Percentiles rank a stretch among this genome's conserved stretches.
These are phyloP conservation scores for Pandemis cinnamomeana DNA, from an alignment of 2,888 invertebrate species.

Conservation along the genomic window DNA sequence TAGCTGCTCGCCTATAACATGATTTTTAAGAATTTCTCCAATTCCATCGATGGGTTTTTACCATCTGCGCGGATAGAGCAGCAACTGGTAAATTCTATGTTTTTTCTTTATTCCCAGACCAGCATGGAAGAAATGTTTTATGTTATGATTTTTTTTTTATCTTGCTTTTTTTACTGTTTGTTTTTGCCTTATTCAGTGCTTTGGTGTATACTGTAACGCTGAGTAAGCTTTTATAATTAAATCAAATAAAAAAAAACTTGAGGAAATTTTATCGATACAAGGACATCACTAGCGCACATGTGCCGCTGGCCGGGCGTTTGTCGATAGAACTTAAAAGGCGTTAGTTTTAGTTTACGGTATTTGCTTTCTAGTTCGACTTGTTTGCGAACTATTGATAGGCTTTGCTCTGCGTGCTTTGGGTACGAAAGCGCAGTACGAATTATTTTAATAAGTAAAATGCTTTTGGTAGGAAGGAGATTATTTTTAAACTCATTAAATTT, in stretches of 20 bases:
- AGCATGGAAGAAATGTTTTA: too few species aligned
- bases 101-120: too few species aligned
- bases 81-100: too few species aligned
- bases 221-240: too few species aligned
- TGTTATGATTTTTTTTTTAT: too few species aligned
- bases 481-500: not conserved
- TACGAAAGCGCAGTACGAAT: not conserved
- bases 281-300: constrained; percentile 7
- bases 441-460: not conserved
- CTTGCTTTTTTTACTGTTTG: too few species aligned
- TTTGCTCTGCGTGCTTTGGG: not conserved
- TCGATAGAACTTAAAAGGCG: constrained; percentile 19
- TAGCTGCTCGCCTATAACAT: too few species aligned
- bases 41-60: too few species aligned
- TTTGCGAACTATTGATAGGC: constrained; percentile 4
- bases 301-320: constrained; percentile 3
- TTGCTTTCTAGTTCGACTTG: constrained; percentile 15
- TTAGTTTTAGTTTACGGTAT: constrained; percentile 21
- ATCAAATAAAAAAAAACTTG: not conserved
- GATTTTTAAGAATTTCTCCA: too few species aligned
- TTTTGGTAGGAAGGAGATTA: not conserved
- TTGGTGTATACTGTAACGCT: too few species aligned
- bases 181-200: too few species aligned
- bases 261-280: not conserved
- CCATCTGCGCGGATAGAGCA: too few species aligned